Conservation (phyloP, 1,140 invertebrate genomes). For the Trissolcus basalis region DNA sequence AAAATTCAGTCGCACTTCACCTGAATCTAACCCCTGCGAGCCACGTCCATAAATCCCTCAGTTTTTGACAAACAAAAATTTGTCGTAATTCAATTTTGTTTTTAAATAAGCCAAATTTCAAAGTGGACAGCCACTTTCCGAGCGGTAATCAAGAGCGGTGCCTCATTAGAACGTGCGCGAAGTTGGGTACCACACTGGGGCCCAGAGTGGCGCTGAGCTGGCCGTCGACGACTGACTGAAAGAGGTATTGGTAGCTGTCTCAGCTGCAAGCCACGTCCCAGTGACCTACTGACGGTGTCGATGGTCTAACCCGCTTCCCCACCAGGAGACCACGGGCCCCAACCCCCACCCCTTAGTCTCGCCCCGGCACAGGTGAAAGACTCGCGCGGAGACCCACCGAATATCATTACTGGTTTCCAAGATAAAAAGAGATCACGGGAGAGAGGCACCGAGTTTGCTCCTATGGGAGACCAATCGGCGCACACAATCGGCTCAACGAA, state of each 20-base stretch:
- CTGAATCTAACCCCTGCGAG: too few relatives aligned
- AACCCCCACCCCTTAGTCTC: constrained; percentile 47
- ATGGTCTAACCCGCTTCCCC: constrained; percentile 37
- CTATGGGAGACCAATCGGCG: constrained; percentile 18
- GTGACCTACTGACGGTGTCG: constrained; percentile 72
- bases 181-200: constrained; percentile 26
- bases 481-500: constrained; percentile 25
- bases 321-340: constrained; percentile 39
- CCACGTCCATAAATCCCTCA: too few relatives aligned
- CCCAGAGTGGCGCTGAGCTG: constrained; percentile 55
- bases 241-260: constrained; percentile 67
- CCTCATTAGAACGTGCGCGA: constrained; percentile 46
- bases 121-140: not conserved
- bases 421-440: constrained; percentile 54
- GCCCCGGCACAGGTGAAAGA: constrained; percentile 64
- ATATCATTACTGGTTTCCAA: constrained; percentile 25
- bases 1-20: too few relatives aligned
- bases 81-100: not conserved
- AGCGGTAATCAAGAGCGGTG: constrained; percentile 29
- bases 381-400: constrained; percentile 24
- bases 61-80: too few relatives aligned
- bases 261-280: constrained; percentile 71
- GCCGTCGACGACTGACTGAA: constrained; percentile 62
- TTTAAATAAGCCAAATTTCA: too few relatives aligned
- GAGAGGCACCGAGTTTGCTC: constrained; percentile 44